A percentile compares a stretch with the other conserved stretches of the same genome.
phyloP scores from a whole-genome alignment of 2,888 invertebrate species.

The Microctonus aethiopoides region DNA sequence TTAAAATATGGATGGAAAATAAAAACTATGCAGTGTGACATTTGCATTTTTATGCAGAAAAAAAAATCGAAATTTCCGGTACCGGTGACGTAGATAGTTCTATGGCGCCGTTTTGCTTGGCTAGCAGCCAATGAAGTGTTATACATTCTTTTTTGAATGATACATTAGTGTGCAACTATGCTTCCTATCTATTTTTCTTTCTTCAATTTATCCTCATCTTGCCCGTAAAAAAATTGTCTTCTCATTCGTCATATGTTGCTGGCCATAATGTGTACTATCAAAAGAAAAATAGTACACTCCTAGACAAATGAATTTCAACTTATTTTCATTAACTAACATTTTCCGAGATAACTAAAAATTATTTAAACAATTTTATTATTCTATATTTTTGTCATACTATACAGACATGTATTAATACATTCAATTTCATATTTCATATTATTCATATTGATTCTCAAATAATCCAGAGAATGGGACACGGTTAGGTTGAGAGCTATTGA shows the following conservation, averaged over 20 bases:
- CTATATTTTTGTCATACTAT: not conserved
- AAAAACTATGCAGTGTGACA: not conserved
- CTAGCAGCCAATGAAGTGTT: constrained; percentile 37
- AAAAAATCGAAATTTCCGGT: constrained; percentile 4
- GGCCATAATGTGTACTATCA: no score
- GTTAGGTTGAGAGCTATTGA: not conserved
- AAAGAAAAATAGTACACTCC: no score
- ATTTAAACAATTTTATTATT: not conserved
- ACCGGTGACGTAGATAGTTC: constrained; percentile 28
- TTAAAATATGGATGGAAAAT: not conserved
- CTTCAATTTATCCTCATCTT: not conserved
- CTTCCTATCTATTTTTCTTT: not conserved
- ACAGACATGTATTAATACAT: not conserved
- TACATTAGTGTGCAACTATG: not conserved
- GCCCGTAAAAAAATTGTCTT: not conserved
- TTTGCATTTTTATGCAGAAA: not conserved
- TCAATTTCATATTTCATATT: not conserved
- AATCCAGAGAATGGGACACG: not conserved
- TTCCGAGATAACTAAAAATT: not conserved
- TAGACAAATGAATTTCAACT: no score
- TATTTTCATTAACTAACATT: not conserved
- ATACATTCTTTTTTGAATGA: constrained; percentile 23
- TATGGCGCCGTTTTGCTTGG: constrained; percentile 42
- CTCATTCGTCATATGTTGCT: not conserved
- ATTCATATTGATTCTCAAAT: not conserved